Percentiles rank a stretch among this genome's conserved stretches.
Conservation (phyloP, 2,888 invertebrate genomes). For the Malthinus flaveolus region DNA sequence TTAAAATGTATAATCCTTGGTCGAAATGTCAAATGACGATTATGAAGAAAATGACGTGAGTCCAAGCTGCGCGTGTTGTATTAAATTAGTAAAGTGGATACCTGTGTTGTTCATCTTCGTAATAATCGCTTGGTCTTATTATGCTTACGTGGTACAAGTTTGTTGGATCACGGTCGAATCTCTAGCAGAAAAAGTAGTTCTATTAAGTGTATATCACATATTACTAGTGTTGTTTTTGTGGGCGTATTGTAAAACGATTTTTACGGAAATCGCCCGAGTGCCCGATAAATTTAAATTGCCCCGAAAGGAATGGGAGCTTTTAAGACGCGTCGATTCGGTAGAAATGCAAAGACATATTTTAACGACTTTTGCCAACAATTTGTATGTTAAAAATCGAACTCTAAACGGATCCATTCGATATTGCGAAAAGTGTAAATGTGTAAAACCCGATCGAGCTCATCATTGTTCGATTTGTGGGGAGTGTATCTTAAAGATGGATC, state of each 20-base stretch:
- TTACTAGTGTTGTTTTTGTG: slow-evolving; percentile 65
- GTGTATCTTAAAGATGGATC: slow-evolving; percentile 95
- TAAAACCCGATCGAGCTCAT: slow-evolving; percentile 94
- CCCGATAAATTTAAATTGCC: slow-evolving; percentile 80
- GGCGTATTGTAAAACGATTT: slow-evolving; percentile 70
- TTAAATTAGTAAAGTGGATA: slow-evolving; percentile 11
- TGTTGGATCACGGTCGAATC: slow-evolving; percentile 58
- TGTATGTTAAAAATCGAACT: slow-evolving; percentile 84
- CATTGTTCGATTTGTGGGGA: slow-evolving; percentile 92
- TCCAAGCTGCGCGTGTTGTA: neutral
- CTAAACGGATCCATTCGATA: slow-evolving; percentile 76
- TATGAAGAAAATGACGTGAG: neutral
- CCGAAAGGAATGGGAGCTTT: slow-evolving; percentile 69
- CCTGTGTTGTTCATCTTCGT: slow-evolving; percentile 18
- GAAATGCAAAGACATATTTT: slow-evolving; percentile 77
- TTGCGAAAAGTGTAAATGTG: slow-evolving; percentile 87
- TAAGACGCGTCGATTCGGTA: slow-evolving; percentile 75
- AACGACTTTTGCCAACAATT: slow-evolving; percentile 77
- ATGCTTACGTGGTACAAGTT: slow-evolving; percentile 95
- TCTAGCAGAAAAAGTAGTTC: neutral
- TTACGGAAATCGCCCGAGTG: slow-evolving; percentile 52
- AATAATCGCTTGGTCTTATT: slow-evolving; percentile 82
- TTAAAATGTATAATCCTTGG: too few species aligned
- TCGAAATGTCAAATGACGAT: neutral
- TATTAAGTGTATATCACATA: slow-evolving; percentile 14